Conservation (phyloP, 2,888 invertebrate species). For the Timema cristinae region DNA sequence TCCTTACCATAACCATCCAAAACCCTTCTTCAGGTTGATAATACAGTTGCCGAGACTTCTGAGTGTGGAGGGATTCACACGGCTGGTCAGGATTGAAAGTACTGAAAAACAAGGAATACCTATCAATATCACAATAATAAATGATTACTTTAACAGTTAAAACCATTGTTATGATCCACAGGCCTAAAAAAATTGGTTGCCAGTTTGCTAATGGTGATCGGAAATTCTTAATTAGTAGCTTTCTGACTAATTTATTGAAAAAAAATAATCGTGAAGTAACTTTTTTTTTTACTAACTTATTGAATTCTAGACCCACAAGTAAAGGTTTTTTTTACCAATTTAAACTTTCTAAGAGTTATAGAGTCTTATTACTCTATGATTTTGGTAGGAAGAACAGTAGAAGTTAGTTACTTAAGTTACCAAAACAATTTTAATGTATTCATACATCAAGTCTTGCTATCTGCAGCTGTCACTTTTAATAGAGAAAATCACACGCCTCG, state of each 20-base stretch:
- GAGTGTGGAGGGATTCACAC: conserved; percentile 83
- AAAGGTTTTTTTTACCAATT: too few species aligned
- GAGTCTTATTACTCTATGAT: too few species aligned
- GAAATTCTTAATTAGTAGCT: conserved; percentile 1
- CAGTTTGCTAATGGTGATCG: conserved; percentile 4
- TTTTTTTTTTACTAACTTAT: too few species aligned
- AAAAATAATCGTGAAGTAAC: conserved; percentile 2
- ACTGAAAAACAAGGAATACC: conserved; percentile 45
- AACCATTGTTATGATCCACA: too few species aligned
- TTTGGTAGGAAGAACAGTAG: too few species aligned
- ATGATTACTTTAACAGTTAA: background rate
- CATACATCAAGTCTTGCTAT: too few species aligned
- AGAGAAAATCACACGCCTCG: too few species aligned
- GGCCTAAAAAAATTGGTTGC: background rate
- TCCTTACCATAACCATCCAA: conserved; percentile 84
- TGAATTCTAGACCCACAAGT: too few species aligned
- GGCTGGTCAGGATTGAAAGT: conserved; percentile 74
- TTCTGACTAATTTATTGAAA: conserved; percentile 17
- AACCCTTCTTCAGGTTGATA: conserved; percentile 81
- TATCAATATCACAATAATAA: background rate
- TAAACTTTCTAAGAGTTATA: too few species aligned
- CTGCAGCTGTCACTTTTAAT: too few species aligned
- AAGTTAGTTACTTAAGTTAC: too few species aligned
- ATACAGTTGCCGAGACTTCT: conserved; percentile 83
- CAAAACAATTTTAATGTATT: too few species aligned